phyloP scores from a whole-genome alignment of 2,888 invertebrate genomes.

The Drosophila ustulata region DNA sequence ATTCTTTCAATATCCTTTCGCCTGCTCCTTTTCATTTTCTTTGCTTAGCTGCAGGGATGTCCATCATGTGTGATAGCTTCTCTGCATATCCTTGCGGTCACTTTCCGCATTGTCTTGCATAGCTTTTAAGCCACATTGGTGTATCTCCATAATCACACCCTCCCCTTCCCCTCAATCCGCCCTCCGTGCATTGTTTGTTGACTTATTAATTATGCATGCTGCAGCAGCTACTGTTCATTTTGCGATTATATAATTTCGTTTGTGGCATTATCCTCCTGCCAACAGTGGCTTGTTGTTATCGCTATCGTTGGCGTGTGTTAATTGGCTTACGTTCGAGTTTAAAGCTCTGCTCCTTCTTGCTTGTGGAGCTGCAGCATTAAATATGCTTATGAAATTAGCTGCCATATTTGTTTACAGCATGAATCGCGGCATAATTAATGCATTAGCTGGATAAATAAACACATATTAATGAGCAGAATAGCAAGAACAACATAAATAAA shows the following conservation, averaged over 20 bases:
- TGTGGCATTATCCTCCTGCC: slow-evolving; percentile 52
- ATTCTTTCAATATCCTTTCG: slow-evolving; percentile 15
- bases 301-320: slow-evolving; percentile 14
- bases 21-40: slow-evolving; percentile 9
- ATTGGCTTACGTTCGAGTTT: slow-evolving; percentile 29
- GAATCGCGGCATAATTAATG: slow-evolving; percentile 8
- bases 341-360: not conserved
- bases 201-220: slow-evolving; percentile 56
- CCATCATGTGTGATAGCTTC: not conserved
- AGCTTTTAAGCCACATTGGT: slow-evolving; percentile 10
- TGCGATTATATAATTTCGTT: slow-evolving; percentile 61
- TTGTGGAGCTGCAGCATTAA: not conserved
- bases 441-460: slow-evolving; percentile 11
- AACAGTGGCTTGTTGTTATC: slow-evolving; percentile 7
- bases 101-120: slow-evolving; percentile 21
- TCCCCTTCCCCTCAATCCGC: not conserved
- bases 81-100: slow-evolving; percentile 18
- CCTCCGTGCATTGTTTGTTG: slow-evolving; percentile 15
- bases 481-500: not conserved
- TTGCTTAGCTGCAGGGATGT: slow-evolving; percentile 5
- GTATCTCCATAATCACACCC: slow-evolving; percentile 6
- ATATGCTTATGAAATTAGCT: slow-evolving; percentile 10
- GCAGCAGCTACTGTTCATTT: slow-evolving; percentile 22
- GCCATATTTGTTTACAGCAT: slow-evolving; percentile 8
- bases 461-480: slow-evolving; percentile 1